Conservation (phyloP, 2,113 vertebrate genomes). For the Poecilia latipinna region DNA sequence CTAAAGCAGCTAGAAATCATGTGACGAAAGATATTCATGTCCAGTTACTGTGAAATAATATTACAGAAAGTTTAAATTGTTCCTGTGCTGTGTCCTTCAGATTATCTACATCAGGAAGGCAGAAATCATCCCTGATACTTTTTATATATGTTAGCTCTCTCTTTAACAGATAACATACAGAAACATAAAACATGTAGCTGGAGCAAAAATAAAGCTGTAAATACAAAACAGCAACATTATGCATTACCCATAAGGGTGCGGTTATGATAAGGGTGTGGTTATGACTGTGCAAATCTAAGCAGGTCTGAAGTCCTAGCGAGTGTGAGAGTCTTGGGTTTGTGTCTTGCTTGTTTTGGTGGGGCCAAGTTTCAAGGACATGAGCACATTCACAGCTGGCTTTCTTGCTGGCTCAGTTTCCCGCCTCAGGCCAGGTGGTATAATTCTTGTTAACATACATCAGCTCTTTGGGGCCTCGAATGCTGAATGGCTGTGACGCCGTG, state of each 20-base stretch:
- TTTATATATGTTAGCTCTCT: no score
- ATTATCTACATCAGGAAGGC: no score
- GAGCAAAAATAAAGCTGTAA: neutral
- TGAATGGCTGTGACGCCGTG: constrained; percentile 5
- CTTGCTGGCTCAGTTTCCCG: constrained; percentile 51
- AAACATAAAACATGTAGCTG: neutral
- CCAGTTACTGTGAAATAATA: no score
- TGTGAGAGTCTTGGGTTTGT: neutral
- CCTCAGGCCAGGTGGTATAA: constrained; percentile 44
- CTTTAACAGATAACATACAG: no score
- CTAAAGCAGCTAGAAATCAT: no score
- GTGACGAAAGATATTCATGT: no score
- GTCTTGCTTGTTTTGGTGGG: constrained; percentile 37
- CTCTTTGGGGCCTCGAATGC: constrained; percentile 27
- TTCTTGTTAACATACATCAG: constrained; percentile 48
- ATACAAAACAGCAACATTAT: neutral
- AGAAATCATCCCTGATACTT: no score
- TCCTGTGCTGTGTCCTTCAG: no score
- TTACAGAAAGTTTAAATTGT: no score
- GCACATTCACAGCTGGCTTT: constrained; percentile 71
- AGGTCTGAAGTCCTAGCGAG: neutral
- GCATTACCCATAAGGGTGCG: neutral
- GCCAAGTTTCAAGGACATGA: constrained; percentile 67
- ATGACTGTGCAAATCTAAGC: neutral
- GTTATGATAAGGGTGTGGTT: neutral